Base-by-base conservation (phyloP, 2,113 vertebrate species). In the Podocnemis expansa region DNA sequence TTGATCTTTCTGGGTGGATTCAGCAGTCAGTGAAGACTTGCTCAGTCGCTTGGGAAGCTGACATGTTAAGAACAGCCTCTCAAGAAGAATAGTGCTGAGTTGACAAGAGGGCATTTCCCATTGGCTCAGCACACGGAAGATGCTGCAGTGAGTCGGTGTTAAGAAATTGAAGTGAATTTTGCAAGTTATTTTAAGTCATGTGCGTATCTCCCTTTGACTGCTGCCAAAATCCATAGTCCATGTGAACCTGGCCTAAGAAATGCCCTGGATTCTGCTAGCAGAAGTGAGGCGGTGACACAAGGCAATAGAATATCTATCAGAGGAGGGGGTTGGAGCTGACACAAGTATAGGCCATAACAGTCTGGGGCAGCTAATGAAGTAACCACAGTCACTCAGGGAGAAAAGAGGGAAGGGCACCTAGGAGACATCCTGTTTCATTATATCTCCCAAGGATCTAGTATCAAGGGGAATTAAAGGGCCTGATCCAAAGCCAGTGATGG, bases 211-310 rank as follows among this genome's bases (percentile, higher is more conserved):
- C n/a, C n/a, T n/a, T n/a, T n/a, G n/a, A n/a, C n/a, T n/a, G n/a
- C n/a, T n/a, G n/a, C n/a, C n/a, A n/a, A n/a, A n/a, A n/a, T n/a
- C n/a, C 10, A 47, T 47, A 10, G 47, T 10, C 47, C 10, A 10
- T 47, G 10, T 47, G 10, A 47, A 47, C 47, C 47, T 47, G 47
- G 47, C 47, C 47, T 3, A 55, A 91, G 87, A 93, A 89, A 79
- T 82, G 88, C 83, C 91, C 78, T 0, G 2, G 83, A 75, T 52
- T 83, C 22, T 93, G 93, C 96, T 41, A 25, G 13, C 13, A 10
- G 38, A 43, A 75, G 22, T 1, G 91, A 95, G 91, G 94, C 2
- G 93, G 91, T 19, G 16, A 87, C 95, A 22, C 9, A 51, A 47
- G 10, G 31, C 78, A 79, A 31, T 19, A 51, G 19, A 22, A 52